Percentiles rank a stretch among this genome's conserved stretches.
Conservation (phyloP, 2,888 invertebrate species). For the Drosophila longiperda region DNA sequence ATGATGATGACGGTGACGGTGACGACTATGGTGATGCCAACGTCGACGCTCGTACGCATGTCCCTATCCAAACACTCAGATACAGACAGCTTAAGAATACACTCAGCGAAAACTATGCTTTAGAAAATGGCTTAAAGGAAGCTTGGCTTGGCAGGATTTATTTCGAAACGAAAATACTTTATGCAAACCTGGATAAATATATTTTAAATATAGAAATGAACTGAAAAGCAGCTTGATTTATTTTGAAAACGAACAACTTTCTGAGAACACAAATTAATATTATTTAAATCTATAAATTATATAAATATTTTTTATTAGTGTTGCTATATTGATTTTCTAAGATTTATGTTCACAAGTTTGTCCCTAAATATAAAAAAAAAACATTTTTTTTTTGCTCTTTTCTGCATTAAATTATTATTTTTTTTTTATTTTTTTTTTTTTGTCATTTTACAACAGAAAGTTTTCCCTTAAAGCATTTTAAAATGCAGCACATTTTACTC, state of each 20-base stretch:
- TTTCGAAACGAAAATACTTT: neutral
- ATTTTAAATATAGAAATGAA: neutral
- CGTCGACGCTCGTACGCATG: conserved; percentile 73
- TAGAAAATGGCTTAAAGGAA: accelerated
- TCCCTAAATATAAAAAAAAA: neutral
- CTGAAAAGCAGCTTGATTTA: neutral
- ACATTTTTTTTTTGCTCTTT: neutral
- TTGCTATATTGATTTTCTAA: neutral
- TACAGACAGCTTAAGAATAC: conserved; percentile 20
- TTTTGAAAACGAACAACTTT: too few relatives aligned
- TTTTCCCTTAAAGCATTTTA: too few relatives aligned
- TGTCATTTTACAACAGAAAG: too few relatives aligned
- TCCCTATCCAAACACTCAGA: conserved; percentile 63
- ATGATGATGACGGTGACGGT: conserved; percentile 39
- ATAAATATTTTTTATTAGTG: neutral
- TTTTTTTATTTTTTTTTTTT: too few relatives aligned
- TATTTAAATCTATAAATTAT: neutral
- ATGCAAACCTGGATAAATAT: neutral
- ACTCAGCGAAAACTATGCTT: neutral
- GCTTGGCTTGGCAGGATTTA: neutral
- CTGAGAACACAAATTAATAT: neutral
- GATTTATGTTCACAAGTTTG: neutral
- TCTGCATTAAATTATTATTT: neutral
- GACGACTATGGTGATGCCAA: conserved; percentile 39
- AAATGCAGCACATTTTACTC: neutral